Base-by-base conservation (phyloP, 2,113 vertebrate species). In the Coreoperca whiteheadi region DNA sequence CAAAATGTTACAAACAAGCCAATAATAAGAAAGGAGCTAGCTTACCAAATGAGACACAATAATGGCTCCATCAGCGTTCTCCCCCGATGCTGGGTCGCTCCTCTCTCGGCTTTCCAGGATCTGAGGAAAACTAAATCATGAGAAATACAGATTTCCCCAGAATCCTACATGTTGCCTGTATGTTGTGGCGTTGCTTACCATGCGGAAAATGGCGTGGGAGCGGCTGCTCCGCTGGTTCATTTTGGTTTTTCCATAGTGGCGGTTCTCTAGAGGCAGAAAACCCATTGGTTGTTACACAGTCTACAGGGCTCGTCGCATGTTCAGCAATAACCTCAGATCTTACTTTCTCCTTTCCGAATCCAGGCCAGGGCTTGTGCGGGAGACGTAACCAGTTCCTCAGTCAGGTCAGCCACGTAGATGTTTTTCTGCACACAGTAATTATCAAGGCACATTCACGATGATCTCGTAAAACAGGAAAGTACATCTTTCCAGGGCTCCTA, bases 221-320 rank as follows among this genome's bases (percentile, higher is more conserved):
- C 98, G 97, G 77, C 97, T 99, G 93, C 98, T 99, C 59, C 96
- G 95, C 77, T 99, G 93, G 77, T 99, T 99, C 98, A 99, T 98
- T 91, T 99, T 99, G 0, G 98, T 99, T 91, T 97, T 97, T 57
- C 97, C 97, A 57, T 99, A 99, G 82, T 98, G 98, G 0, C 98
- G 95, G 86, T 97, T 99, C 90, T 96, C 98, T 99, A 84, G 25
- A 16, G 57, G 56, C 59, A 73, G 51, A 46, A 34, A 59, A 70
- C 0, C 34, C 3, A 21, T 15, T 4, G 21, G 30, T 46, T 21
- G 3, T 84, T 59, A 50, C 6, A 21, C 18, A 48, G 11, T 0
- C 4, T 43, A 28, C 12, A 51, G 16, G 10, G 11, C 4, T 6
- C 1, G 11, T 25, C 4, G 64, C 7, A 28, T 8, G n/a, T 50